Evolutionary conservation across 2,888 invertebrate species (phyloP), one percentile per base, ranked within the genome.

Genomic region (Epinotia ramella): DNA sequence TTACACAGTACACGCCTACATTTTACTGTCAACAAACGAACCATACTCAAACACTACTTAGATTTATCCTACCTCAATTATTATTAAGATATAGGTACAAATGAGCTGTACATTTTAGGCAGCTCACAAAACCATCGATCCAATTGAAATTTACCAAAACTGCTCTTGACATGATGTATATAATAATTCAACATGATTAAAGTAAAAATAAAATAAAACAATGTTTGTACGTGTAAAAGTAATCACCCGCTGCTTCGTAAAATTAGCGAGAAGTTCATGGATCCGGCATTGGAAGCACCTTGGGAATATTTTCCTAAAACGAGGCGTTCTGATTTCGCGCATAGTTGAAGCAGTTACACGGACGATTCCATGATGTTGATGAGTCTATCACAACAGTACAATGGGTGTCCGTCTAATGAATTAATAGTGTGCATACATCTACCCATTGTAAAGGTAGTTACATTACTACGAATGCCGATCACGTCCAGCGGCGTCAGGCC

Each of bases 211-310:
- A 13, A 46, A 49, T 24, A 24, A 4, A 69, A 49, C 11, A 66
- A 9, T 24, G 18, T 18, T 65, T 59, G 13, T 59, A 72, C 28
- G 59, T 46, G 62, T 76, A 63, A 67, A 67, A 76, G 56, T 67
- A 63, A 67, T 72, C 71, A 66, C 66, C 44, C 53, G 40, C 9
- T 63, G 57, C 44, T 66, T 60, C 18, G 62, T 72, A 62, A 76
- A 72, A 62, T 72, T 76, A 63, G 76, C 62, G 33, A 67, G 66
- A 62, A 76, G 76, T 72, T 76, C 76, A 67, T 49, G 76, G 57
- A 56, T 53, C 66, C 71, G 67, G 56, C 76, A 76, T 76, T 76
- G 76, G 65, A 72, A 53, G 67, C 67, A 67, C 76, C 72, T 76
- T 72, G 71, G 72, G 46, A 72, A 63, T 76, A 76, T 76, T 72